These are phyloP conservation scores for Macrosiphum euphorbiae DNA, from an alignment of 2,888 invertebrate species.

Conservation along the genomic window DNA sequence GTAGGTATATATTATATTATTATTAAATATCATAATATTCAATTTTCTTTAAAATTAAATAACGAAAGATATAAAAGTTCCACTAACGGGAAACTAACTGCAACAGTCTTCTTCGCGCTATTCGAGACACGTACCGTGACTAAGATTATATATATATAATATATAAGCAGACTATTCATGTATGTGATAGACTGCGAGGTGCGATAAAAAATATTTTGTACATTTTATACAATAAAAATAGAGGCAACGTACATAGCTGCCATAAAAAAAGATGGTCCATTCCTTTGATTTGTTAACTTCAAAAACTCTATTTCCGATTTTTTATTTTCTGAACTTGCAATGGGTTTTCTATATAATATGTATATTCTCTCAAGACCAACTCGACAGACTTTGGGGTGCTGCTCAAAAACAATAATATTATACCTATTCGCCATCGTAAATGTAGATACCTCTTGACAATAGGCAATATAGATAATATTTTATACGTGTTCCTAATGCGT, in stretches of 20 bases:
- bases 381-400: not conserved
- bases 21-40: not conserved
- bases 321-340: not conserved
- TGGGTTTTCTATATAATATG: not conserved
- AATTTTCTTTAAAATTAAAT: not conserved
- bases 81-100: not conserved
- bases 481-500: not conserved
- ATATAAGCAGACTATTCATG: not conserved
- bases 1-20: not conserved
- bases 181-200: not conserved
- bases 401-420: not conserved
- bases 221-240: not conserved
- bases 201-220: not conserved
- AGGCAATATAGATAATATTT: fast-evolving
- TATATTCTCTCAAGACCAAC: not conserved
- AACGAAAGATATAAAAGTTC: not conserved
- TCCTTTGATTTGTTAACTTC: not conserved
- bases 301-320: not conserved
- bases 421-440: not conserved
- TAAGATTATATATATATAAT: not conserved
- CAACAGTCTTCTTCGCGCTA: not conserved
- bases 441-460: not conserved
- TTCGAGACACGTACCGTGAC: not conserved
- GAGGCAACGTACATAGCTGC: not conserved
- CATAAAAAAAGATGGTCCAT: not conserved